These are phyloP conservation scores for Armadillidium nasatum DNA, from an alignment of 1,140 invertebrate species.

Conservation along the genomic window DNA sequence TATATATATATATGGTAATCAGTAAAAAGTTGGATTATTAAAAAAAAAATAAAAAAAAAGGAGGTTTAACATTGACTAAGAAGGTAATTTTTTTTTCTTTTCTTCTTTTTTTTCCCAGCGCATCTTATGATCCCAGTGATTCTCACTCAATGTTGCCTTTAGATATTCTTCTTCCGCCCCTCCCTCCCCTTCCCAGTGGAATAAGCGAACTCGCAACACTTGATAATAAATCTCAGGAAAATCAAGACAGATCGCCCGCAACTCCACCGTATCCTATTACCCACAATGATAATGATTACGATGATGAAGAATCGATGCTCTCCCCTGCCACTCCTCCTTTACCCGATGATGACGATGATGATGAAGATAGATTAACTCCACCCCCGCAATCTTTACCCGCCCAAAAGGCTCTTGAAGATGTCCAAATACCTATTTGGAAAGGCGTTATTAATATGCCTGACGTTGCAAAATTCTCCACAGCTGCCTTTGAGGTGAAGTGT, in stretches of 20 bases:
- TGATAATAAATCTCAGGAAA: not conserved
- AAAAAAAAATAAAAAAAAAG: no score
- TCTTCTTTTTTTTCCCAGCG: no score
- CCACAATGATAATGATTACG: not conserved
- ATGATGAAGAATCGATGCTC: constrained; percentile 14
- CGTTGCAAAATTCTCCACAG: constrained; percentile 80
- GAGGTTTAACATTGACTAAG: no score
- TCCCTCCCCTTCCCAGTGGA: constrained; percentile 5
- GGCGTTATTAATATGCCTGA: constrained; percentile 86
- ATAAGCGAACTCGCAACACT: not conserved
- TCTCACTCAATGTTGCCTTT: no score
- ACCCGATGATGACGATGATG: constrained; percentile 20
- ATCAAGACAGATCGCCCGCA: not conserved
- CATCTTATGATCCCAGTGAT: no score
- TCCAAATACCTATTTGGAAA: constrained; percentile 64
- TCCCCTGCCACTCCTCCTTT: constrained; percentile 23
- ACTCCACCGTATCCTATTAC: constrained; percentile 26
- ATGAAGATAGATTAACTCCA: constrained; percentile 6
- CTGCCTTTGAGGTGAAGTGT: constrained; percentile 66
- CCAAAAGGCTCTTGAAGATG: constrained; percentile 18
- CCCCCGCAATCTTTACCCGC: constrained; percentile 31
- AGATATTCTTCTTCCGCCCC: not conserved
- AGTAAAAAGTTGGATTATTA: no score
- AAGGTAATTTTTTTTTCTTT: no score
- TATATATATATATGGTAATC: no score